Evolutionary conservation across 1,140 invertebrate genomes (phyloP), one percentile per base, ranked within the genome.

Genomic region (Pentalonia nigronervosa): DNA sequence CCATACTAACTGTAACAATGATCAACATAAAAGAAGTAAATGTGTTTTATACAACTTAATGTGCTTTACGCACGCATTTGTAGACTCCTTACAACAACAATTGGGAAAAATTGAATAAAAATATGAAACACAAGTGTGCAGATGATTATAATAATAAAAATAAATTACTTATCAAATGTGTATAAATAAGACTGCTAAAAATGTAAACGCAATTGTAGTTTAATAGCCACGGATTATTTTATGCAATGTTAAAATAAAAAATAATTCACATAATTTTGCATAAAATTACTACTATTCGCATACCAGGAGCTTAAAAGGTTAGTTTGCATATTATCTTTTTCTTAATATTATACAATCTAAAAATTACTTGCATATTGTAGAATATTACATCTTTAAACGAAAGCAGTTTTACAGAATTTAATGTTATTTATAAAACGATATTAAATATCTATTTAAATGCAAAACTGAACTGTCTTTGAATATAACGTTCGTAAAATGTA

Each of bases 1-100:
- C 25, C 14, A 25, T 48, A n/a, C 84, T 47, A 50, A 53, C 50
- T 1, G 21, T 53, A 21, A 53, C 7, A 53, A 53, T 53, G 50
- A 53, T 53, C 21, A 53, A 34, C 7, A 89, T 89, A 89, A 11
- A 89, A 25, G 21, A 36, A 60, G 36, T 36, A 41, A 41, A 41
- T 90, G 88, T 60, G 88, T 90, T 90, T 60, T 25, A 30, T 36
- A 9, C 7, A 25, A 90, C 36, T 56, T 90, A 60, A 90, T 90
- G 53, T 90, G 53, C 9, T 23, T 30, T 30, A 11, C 25, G 9
- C 88, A 90, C 53, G 88, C 56, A 90, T 36, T 34, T 34, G 21
- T 56, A 25, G 53, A 41, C 88, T 45, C 53, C 53, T 90, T 60
- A 41, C 30, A 50, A 90, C 56, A n/a, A 34, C 30, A 56, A 90